Percentiles rank a stretch among this genome's conserved stretches.
Conservation (phyloP, 2,797 vertebrate genomes). For the Ctenosaura bakeri region DNA sequence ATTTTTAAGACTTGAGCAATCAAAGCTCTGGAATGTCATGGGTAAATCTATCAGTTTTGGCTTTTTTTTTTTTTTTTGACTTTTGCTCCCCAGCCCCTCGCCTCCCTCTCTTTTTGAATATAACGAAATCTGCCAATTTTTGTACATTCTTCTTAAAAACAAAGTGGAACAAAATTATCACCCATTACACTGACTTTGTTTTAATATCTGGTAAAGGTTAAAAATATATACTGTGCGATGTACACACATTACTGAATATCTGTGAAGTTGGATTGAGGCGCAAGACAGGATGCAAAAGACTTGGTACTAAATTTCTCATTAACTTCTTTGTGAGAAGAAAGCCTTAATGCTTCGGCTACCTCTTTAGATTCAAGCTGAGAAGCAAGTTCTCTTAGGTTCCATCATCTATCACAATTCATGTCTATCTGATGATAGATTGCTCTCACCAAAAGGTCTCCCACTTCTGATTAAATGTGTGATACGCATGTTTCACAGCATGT, state of each 20-base stretch:
- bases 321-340: slow-evolving; percentile 36
- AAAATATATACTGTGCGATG: not conserved
- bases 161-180: not conserved
- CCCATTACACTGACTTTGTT: not conserved
- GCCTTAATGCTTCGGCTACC: slow-evolving; percentile 31
- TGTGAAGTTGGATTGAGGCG: slow-evolving; percentile 14
- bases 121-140: not conserved
- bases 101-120: not conserved
- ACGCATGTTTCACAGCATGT: slow-evolving; percentile 58
- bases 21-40: too few relatives aligned
- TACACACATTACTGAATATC: not conserved
- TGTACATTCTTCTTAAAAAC: not conserved
- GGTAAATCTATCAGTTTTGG: not conserved
- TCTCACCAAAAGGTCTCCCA: slow-evolving; percentile 54
- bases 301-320: slow-evolving; percentile 50
- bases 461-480: slow-evolving; percentile 70
- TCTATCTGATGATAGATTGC: slow-evolving; percentile 61
- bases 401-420: slow-evolving; percentile 53
- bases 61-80: not conserved
- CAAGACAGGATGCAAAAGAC: slow-evolving; percentile 30
- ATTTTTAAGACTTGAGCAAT: too few relatives aligned
- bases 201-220: not conserved
- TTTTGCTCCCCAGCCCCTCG: not conserved
- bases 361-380: slow-evolving; percentile 46
- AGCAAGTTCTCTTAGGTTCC: slow-evolving; percentile 36